These are phyloP conservation scores for Tetanocera ferruginea DNA, from an alignment of 2,888 invertebrate species.

Conservation along the genomic window DNA sequence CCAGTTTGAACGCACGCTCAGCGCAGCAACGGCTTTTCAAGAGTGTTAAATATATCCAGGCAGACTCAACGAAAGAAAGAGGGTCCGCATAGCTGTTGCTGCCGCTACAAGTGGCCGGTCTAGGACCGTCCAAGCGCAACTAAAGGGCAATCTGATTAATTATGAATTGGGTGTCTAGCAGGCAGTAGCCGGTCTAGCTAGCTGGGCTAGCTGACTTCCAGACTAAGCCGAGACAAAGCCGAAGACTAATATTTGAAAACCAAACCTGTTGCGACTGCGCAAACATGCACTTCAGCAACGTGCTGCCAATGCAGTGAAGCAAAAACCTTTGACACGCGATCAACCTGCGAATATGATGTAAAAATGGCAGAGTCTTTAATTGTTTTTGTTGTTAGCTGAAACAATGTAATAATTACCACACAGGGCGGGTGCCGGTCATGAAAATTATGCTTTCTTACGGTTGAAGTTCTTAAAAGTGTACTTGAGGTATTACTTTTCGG, in stretches of 20 bases:
- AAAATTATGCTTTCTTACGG: no score
- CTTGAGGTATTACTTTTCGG: no score
- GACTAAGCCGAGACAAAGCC: neutral
- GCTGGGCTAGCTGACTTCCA: neutral
- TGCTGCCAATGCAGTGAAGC: slow-evolving; percentile 46
- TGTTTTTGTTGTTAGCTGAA: neutral
- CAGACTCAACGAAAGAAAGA: neutral
- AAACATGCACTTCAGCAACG: neutral
- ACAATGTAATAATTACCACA: neutral
- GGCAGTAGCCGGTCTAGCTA: neutral
- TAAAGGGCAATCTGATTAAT: slow-evolving; percentile 46
- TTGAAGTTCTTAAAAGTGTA: no score
- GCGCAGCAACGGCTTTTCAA: neutral
- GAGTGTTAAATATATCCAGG: slow-evolving; percentile 24
- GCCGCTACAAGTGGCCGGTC: neutral
- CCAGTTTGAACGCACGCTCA: neutral
- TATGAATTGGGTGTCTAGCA: slow-evolving; percentile 41
- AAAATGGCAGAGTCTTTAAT: neutral
- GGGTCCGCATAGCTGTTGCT: neutral
- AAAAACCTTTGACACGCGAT: slow-evolving; percentile 53
- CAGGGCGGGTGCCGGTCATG: no score
- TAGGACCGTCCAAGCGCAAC: slow-evolving; percentile 12
- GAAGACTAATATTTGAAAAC: neutral
- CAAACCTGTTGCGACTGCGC: neutral
- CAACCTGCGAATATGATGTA: slow-evolving; percentile 8